Percentiles rank a stretch among this genome's conserved stretches.
These are phyloP conservation scores for Melanerpes aurifrons DNA, from an alignment of 2,113 vertebrate genomes.

Conservation along the genomic window DNA sequence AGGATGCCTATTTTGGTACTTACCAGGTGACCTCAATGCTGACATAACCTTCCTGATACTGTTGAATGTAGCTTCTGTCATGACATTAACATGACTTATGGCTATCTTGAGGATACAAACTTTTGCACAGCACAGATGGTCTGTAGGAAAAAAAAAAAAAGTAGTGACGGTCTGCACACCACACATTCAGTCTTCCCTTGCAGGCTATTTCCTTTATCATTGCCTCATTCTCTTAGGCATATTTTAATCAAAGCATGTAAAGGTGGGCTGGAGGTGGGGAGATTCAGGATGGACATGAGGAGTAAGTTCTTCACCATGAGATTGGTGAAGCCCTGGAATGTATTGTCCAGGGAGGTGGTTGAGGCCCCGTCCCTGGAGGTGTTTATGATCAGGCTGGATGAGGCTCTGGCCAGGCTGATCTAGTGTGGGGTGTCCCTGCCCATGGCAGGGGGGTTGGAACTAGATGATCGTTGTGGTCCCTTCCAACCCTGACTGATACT, in stretches of 20 bases:
- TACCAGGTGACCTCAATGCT: not conserved
- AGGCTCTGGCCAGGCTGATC: too few relatives aligned
- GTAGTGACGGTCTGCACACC: not conserved
- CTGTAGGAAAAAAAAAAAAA: not conserved
- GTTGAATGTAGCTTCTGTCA: not conserved
- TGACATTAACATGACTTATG: slow-evolving; percentile 31
- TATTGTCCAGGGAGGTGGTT: too few relatives aligned
- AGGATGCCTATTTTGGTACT: not conserved
- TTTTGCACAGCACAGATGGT: slow-evolving; percentile 2
- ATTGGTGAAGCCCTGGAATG: too few relatives aligned
- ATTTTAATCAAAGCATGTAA: not conserved
- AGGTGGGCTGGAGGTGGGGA: too few relatives aligned
- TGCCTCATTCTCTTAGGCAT: not conserved
- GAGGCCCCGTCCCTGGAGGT: too few relatives aligned
- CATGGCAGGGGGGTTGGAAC: too few relatives aligned
- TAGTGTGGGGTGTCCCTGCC: too few relatives aligned
- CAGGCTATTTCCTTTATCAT: not conserved
- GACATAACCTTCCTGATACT: slow-evolving; percentile 22
- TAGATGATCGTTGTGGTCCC: too few relatives aligned
- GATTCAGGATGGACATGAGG: too few relatives aligned
- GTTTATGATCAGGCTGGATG: too few relatives aligned
- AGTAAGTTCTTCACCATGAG: too few relatives aligned
- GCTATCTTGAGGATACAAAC: slow-evolving; percentile 26
- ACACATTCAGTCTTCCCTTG: not conserved
- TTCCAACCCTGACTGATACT: too few relatives aligned